These are phyloP conservation scores for Stichopus chloronotus DNA, from an alignment of 35 echinoderm and acorn worm genomes.

Conservation along the genomic window DNA sequence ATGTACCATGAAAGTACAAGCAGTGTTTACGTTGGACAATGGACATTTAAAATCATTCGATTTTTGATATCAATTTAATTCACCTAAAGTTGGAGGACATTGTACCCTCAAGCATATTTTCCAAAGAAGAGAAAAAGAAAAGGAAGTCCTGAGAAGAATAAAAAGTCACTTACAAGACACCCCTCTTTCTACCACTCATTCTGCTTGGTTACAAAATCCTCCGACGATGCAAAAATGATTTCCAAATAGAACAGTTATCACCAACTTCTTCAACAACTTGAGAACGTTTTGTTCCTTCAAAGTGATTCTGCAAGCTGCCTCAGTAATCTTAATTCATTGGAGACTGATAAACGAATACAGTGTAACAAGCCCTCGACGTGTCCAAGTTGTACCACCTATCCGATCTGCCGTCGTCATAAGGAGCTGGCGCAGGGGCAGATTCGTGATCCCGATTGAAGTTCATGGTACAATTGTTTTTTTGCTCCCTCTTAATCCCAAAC, in stretches of 20 bases:
- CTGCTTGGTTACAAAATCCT: background rate
- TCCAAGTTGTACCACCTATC: background rate
- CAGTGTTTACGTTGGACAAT: no score
- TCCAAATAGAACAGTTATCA: background rate
- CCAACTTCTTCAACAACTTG: background rate
- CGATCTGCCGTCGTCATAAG: background rate
- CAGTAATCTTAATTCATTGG: background rate
- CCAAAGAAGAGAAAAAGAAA: no score
- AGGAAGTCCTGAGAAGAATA: background rate
- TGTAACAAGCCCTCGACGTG: background rate
- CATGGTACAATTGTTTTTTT: conserved; percentile 14
- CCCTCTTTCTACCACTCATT: conserved; percentile 46
- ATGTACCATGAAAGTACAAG: no score
- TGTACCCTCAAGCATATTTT: no score
- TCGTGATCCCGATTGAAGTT: conserved; percentile 5
- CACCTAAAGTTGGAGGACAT: no score
- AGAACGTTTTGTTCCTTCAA: background rate
- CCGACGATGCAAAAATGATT: background rate
- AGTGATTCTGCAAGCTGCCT: background rate
- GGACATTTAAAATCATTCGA: no score
- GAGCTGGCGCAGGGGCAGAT: background rate
- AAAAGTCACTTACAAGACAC: conserved; percentile 26
- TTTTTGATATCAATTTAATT: no score
- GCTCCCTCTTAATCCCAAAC: conserved; percentile 1
- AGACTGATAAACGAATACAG: background rate